Base-by-base conservation (phyloP, 2,888 invertebrate genomes). In the Argyresthia goedartella region DNA sequence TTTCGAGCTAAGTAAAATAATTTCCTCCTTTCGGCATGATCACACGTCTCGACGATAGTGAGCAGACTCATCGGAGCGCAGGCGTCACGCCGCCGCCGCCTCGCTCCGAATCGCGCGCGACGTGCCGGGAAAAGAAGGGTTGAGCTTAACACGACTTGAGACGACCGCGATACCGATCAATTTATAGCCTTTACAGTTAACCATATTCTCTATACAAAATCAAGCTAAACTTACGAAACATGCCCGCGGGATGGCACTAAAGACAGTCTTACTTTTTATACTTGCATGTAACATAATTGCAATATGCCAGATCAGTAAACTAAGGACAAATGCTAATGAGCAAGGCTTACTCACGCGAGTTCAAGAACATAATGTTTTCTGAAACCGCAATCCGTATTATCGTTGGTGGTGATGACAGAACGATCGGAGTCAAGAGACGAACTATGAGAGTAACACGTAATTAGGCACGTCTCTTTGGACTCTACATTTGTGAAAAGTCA, bases 91-190 rank as follows among this genome's bases (percentile, higher is more conserved):
- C 59, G 50, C 25, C 10, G 25, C 10, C 48, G 48, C 25, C 47
- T 16, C 47, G 34, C 13, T 13, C n/a, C 9, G 25, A 9, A n/a
- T 9, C 4, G 1, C 14, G 10, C n/a, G n/a, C 25, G 25, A 42
- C 41, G 50, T 69, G 87, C 86, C 59, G 88, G 88, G 25, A 25
- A 87, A 64, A 73, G 55, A 57, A 62, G 66, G 67, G 68, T 66
- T 70, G 71, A 57, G 60, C 67, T 61, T 53, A 64, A 62, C 67
- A 69, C 69, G 71, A 70, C 64, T 60, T 63, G 63, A 45, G 36
- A 35, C 64, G 61, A 59, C 62, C 60, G 60, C 61, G 66, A 68
- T 70, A 67, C 58, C 60, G 60, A 70, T 68, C 67, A 61, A 71
- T 67, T 69, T 70, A 69, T 68, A 63, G 55, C 68, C 56, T 63